A percentile compares a stretch with the other conserved stretches of the same genome.
Evolutionary conservation across 2,113 vertebrate species (phyloP).

Genomic region (Pteronura brasiliensis): DNA sequence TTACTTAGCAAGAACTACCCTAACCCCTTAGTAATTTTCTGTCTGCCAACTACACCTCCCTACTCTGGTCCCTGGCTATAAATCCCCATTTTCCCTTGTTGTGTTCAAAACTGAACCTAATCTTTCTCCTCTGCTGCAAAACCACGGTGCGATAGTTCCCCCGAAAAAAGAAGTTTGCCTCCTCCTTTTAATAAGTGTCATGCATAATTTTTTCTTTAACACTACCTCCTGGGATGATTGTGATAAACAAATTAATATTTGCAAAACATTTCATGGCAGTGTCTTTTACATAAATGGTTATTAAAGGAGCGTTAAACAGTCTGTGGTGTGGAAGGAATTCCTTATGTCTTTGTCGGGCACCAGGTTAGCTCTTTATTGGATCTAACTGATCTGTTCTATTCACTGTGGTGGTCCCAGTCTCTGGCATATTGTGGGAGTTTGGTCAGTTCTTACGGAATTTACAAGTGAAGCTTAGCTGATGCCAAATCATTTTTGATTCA

Average conservation of each 20-base stretch:
- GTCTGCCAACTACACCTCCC: too few species aligned
- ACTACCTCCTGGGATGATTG: not conserved
- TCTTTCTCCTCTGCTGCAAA: not conserved
- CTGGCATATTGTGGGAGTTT: not conserved
- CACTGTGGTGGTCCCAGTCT: accelerated
- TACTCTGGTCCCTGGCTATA: not conserved
- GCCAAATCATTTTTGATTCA: too few species aligned
- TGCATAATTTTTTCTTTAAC: not conserved
- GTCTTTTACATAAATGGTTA: not conserved
- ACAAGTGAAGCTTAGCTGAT: not conserved
- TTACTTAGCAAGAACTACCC: not conserved
- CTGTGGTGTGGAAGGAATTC: not conserved
- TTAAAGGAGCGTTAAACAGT: not conserved
- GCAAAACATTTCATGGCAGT: not conserved
- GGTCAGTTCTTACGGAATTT: not conserved
- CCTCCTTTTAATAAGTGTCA: not conserved
- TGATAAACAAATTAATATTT: not conserved
- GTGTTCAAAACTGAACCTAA: not conserved
- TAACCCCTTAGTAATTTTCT: not conserved
- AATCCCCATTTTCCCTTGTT: not conserved
- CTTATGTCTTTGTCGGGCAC: not conserved
- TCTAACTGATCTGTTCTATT: not conserved
- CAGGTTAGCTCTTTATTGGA: not conserved
- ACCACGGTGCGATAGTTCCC: too few species aligned
- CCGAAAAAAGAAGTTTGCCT: not conserved